Base-by-base conservation (phyloP, 2,797 vertebrate species). In the Pangasius larnaudii region DNA sequence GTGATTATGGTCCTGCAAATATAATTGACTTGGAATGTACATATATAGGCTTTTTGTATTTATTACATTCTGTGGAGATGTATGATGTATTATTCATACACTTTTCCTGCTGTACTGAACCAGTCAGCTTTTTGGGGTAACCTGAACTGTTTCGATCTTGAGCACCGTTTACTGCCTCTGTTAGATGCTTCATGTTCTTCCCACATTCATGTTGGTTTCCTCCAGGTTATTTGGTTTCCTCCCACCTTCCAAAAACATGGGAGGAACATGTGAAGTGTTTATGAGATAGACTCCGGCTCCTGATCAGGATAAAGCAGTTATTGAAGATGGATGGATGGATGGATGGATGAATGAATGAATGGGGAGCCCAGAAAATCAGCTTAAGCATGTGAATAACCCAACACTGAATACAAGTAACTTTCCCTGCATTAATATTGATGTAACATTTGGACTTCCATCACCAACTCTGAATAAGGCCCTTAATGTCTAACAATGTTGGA, bases 1-100 rank as follows among this genome's bases (percentile, higher is more conserved):
- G 75, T 79, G 56, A 79, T 77, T 77, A 77, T 33, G 51, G n/a
- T 33, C 36, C 18, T 56, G 30, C 51, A 79, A 79, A 53, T 22
- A 33, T 79, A 56, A 56, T 19, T 56, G 13, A n/a, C 10, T 77
- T 51, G 49, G 22, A 30, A 30, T 51, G 27, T 78, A 30, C n/a
- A 53, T 53, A 53, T 53, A 30, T 33, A 30, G 49, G n/a, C 49
- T 30, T 78, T 53, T 53, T 53, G 14, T 30, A 22, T 56, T 56
- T 79, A 19, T 56, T 78, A 56, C 77, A 79, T 79, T 18, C 18
- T 33, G 71, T 51, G 46, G 74, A 51, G 27, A 14, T 77, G 46
- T 49, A 49, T n/a, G 72, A 51, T 51, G 39, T 27, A 51, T 51
- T 51, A 49, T 74, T 46, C 10, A 74, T 74, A 24, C 19, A 39